These are phyloP conservation scores for Listrodromus nycthemerus DNA, from an alignment of 2,888 invertebrate species.

Conservation along the genomic window DNA sequence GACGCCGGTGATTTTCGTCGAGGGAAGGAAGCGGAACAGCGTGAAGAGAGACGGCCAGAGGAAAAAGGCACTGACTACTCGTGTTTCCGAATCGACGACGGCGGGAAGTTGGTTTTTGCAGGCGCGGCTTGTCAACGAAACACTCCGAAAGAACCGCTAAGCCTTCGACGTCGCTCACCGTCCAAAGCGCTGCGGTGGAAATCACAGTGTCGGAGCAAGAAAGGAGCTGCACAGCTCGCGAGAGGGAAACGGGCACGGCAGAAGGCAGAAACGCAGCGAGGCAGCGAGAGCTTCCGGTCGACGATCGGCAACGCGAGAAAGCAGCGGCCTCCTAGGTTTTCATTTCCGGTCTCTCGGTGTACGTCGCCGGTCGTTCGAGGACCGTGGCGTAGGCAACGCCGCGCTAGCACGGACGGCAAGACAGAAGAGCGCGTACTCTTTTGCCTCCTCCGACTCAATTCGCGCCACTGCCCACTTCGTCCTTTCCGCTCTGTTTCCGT, in stretches of 20 bases:
- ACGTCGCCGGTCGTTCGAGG: not conserved
- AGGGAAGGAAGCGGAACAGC: no score
- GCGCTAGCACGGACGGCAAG: not conserved
- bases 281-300: slow-evolving; percentile 39
- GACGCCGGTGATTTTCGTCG: no score
- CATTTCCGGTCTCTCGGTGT: slow-evolving; percentile 39
- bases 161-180: slow-evolving; percentile 16
- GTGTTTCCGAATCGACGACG: no score
- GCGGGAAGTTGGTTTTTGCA: not conserved
- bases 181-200: not conserved
- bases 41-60: no score
- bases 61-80: no score
- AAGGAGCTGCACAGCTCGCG: not conserved
- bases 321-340: slow-evolving; percentile 45
- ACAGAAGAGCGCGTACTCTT: slow-evolving; percentile 3
- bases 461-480: slow-evolving; percentile 52
- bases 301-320: slow-evolving; percentile 47
- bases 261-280: slow-evolving; percentile 23
- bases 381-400: slow-evolving; percentile 17
- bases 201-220: slow-evolving; percentile 1
- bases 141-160: slow-evolving; percentile 2
- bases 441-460: slow-evolving; percentile 27
- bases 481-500: slow-evolving; percentile 66
- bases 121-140: not conserved
- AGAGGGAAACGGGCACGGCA: not conserved